These are phyloP conservation scores for Lepidurus apus DNA, from an alignment of 1,140 invertebrate genomes.

Conservation along the genomic window DNA sequence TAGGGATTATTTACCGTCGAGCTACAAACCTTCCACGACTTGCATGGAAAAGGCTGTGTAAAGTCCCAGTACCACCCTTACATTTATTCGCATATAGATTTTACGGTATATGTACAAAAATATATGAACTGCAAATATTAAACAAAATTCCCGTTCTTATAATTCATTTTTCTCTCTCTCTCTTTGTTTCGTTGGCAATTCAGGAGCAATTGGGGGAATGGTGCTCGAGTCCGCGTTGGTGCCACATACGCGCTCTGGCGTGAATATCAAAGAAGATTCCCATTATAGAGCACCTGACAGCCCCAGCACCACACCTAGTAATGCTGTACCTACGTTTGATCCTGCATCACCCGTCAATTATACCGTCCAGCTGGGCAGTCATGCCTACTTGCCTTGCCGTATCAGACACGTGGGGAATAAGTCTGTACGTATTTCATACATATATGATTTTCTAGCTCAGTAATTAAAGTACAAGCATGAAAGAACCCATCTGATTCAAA, in stretches of 20 bases:
- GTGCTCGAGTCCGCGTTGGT: not conserved
- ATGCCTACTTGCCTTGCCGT: conserved; percentile 80
- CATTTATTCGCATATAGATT: no score
- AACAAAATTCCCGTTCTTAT: not conserved
- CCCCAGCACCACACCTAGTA: not conserved
- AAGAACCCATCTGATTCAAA: not conserved
- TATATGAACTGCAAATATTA: not conserved
- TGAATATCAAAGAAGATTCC: conserved; percentile 6
- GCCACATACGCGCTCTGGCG: not conserved
- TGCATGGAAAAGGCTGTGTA: not conserved
- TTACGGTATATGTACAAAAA: not conserved
- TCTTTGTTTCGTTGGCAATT: not conserved
- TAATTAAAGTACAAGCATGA: conserved; percentile 25
- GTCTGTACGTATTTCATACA: conserved; percentile 56
- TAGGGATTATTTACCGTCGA: not conserved
- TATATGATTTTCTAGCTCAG: not conserved
- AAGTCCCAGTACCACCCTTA: no score
- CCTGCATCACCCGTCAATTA: conserved; percentile 67
- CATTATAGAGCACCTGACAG: conserved; percentile 2
- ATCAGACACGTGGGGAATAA: conserved; percentile 81
- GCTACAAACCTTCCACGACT: not conserved
- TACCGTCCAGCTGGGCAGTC: conserved; percentile 76
- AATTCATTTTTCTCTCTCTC: not conserved
- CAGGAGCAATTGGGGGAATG: not conserved
- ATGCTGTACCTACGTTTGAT: conserved; percentile 50